Conservation (phyloP, 2,888 invertebrate species). For the Ctenicera cuprea region DNA sequence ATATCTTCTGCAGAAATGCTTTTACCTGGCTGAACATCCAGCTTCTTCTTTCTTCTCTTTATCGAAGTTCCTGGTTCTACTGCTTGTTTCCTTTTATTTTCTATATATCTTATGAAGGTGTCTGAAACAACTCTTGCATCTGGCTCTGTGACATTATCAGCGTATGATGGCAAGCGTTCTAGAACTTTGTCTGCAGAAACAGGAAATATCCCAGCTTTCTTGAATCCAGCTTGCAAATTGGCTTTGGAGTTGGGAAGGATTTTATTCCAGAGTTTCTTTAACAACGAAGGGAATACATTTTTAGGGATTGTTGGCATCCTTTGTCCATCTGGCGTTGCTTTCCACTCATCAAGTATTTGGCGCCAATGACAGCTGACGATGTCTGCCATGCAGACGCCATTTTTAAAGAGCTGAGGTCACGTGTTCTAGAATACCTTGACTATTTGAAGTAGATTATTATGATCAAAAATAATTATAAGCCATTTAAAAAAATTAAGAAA, state of each 20-base stretch:
- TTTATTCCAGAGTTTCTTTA: not conserved
- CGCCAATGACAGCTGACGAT: conserved; percentile 2
- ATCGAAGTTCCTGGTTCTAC: not conserved
- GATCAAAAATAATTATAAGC: too few species aligned
- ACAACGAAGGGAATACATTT: not conserved
- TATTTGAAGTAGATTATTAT: too few species aligned
- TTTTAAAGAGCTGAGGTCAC: too few species aligned
- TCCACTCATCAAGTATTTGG: not conserved
- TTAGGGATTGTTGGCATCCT: conserved; percentile 6
- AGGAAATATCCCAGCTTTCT: not conserved
- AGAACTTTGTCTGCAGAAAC: not conserved
- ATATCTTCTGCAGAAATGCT: conserved; percentile 3
- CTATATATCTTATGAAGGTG: not conserved
- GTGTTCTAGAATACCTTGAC: too few species aligned
- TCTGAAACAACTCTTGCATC: not conserved
- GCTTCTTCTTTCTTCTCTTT: conserved; percentile 1
- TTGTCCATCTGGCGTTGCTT: not conserved
- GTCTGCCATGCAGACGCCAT: too few species aligned
- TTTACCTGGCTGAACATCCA: not conserved
- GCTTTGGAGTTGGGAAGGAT: not conserved
- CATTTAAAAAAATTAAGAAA: too few species aligned
- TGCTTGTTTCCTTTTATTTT: not conserved
- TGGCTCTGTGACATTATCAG: not conserved
- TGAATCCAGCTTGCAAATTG: not conserved
- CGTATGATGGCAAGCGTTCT: conserved; percentile 1